phyloP scores from a whole-genome alignment of 2,113 vertebrate genomes.

The Sceloporus tristichus region DNA sequence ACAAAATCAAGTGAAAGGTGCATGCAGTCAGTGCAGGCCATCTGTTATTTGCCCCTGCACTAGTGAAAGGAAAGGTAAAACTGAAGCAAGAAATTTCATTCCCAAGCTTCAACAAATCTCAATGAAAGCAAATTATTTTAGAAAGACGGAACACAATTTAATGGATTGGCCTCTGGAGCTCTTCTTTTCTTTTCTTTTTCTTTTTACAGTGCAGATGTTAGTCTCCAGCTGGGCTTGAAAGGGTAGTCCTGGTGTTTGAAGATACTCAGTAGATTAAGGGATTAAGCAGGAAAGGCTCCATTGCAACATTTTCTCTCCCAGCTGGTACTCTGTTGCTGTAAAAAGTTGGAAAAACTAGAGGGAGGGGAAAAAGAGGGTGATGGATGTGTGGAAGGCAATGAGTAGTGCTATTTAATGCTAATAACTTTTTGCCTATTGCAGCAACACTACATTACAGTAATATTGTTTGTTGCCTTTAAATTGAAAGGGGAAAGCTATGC shows the following conservation, averaged over 20 bases:
- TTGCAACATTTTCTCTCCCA: slow-evolving; percentile 71
- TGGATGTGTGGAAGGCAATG: neutral
- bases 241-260: slow-evolving; percentile 72
- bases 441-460: neutral
- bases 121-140: slow-evolving; percentile 36
- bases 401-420: slow-evolving; percentile 48
- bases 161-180: slow-evolving; percentile 54
- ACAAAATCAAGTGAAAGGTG: no score
- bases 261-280: slow-evolving; percentile 79
- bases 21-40: neutral
- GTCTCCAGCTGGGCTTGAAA: slow-evolving; percentile 70
- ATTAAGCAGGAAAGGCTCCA: slow-evolving; percentile 70
- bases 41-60: neutral
- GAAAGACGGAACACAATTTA: slow-evolving; percentile 47
- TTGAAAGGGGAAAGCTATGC: slow-evolving; percentile 38
- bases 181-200: neutral
- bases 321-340: slow-evolving; percentile 64
- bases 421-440: slow-evolving; percentile 25
- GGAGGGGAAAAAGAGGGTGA: neutral
- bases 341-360: slow-evolving; percentile 47
- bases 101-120: slow-evolving; percentile 52
- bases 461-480: slow-evolving; percentile 40
- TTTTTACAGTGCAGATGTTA: slow-evolving; percentile 70
- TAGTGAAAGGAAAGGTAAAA: neutral
- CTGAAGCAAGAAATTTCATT: slow-evolving; percentile 32